phyloP scores from a whole-genome alignment of 1,140 invertebrate genomes.

The Drosophila hydei region DNA sequence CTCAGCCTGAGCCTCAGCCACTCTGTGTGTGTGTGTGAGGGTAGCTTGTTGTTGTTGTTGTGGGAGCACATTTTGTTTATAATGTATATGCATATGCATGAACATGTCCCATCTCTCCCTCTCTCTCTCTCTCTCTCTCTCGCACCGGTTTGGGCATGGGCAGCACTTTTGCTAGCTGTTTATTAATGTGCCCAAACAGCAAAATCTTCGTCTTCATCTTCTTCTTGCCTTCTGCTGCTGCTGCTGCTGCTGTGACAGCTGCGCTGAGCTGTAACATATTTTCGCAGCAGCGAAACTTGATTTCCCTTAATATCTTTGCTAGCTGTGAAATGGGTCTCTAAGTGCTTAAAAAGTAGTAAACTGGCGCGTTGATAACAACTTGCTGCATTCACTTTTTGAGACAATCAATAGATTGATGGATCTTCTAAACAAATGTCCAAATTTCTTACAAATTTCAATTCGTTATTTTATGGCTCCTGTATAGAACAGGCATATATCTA shows the following conservation, averaged over 20 bases:
- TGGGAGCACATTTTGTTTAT: slow-evolving; percentile 43
- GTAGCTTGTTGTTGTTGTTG: slow-evolving; percentile 26
- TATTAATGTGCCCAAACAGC: slow-evolving; percentile 45
- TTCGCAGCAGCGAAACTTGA: neutral
- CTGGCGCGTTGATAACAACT: too few species aligned
- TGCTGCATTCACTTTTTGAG: too few species aligned
- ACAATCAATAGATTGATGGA: too few species aligned
- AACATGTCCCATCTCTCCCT: too few species aligned
- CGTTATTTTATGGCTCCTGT: too few species aligned
- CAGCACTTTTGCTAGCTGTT: slow-evolving; percentile 48
- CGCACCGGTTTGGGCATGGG: slow-evolving; percentile 20
- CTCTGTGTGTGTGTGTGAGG: slow-evolving; percentile 16
- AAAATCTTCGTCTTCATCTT: slow-evolving; percentile 5
- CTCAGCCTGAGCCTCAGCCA: neutral
- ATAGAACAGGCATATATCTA: too few species aligned
- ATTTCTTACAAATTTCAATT: too few species aligned
- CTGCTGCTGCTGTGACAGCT: slow-evolving; percentile 24
- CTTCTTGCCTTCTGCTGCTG: neutral
- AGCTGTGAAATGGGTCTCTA: neutral
- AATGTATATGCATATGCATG: slow-evolving; percentile 65
- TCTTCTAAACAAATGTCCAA: too few species aligned
- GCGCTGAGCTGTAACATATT: slow-evolving; percentile 25
- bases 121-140: too few species aligned
- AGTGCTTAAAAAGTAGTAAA: too few species aligned
- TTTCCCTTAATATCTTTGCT: neutral